A percentile compares a stretch with the other conserved stretches of the same genome.
Conservation (phyloP, 2,113 vertebrate species). For the Antechinus stuartii region DNA sequence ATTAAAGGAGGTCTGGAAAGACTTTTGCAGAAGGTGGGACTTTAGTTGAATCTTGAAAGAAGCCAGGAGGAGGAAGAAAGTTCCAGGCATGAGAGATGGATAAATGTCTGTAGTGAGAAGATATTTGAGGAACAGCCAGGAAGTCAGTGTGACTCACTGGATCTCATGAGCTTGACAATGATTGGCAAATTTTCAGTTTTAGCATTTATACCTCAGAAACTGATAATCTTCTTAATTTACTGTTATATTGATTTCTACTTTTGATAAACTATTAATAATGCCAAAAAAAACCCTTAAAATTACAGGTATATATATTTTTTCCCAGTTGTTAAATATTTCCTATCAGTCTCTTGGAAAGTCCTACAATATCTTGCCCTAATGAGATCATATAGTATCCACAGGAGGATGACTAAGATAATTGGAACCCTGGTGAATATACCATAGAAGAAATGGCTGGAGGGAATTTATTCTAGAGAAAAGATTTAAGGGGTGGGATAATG, state of each 20-base stretch:
- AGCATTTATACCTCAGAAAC: not conserved
- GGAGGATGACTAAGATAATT: not conserved
- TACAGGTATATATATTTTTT: not conserved
- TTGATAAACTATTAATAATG: not conserved
- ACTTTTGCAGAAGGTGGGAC: not conserved
- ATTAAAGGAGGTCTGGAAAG: not conserved
- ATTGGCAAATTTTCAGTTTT: not conserved
- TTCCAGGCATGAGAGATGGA: not conserved
- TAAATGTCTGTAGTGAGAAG: not conserved
- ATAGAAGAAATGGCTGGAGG: not conserved
- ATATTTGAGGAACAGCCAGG: not conserved
- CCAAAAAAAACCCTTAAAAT: not conserved
- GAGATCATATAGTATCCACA: not conserved
- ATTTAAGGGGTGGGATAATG: not conserved
- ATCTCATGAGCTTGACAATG: not conserved
- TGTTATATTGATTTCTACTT: not conserved
- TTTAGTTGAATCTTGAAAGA: not conserved
- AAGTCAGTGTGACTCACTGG: not conserved
- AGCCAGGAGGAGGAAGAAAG: not conserved
- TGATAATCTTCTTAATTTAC: not conserved
- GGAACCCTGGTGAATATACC: not conserved
- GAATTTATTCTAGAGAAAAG: not conserved
- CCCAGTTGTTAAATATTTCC: not conserved
- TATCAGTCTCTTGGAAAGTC: not conserved
- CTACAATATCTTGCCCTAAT: not conserved